phyloP scores from a whole-genome alignment of 1,140 invertebrate species.

The Drosophila lini region DNA sequence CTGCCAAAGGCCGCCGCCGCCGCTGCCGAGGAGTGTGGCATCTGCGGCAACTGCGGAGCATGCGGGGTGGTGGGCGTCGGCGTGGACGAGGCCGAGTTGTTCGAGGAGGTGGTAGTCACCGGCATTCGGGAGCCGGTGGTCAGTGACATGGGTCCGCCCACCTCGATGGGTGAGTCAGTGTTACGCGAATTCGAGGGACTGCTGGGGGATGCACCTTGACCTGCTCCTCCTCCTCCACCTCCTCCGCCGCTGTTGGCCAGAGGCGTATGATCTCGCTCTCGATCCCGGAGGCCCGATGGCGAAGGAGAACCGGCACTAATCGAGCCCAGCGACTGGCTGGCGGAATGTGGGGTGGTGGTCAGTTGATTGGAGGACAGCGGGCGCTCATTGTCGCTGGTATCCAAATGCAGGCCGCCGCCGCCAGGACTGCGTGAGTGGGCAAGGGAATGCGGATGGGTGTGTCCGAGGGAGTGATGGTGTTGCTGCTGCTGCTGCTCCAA shows the following conservation, averaged over 20 bases:
- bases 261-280: slow-evolving; percentile 69
- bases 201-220: slow-evolving; percentile 20
- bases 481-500: slow-evolving; percentile 43
- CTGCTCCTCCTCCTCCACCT: neutral
- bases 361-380: slow-evolving; percentile 79
- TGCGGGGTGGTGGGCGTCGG: slow-evolving; percentile 70
- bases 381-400: slow-evolving; percentile 80
- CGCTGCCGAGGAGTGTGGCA: slow-evolving; percentile 61
- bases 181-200: slow-evolving; percentile 78
- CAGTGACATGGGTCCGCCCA: slow-evolving; percentile 83
- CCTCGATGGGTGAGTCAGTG: slow-evolving; percentile 84
- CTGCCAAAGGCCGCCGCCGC: slow-evolving; percentile 74
- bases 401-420: slow-evolving; percentile 57
- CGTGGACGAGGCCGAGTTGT: slow-evolving; percentile 71
- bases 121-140: slow-evolving; percentile 67
- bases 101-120: slow-evolving; percentile 54
- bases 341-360: slow-evolving; percentile 73
- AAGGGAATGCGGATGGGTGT: slow-evolving; percentile 19
- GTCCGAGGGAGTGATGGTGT: slow-evolving; percentile 35
- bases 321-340: slow-evolving; percentile 82
- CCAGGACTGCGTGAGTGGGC: slow-evolving; percentile 68
- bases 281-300: slow-evolving; percentile 68
- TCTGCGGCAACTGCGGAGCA: slow-evolving; percentile 59
- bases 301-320: slow-evolving; percentile 83
- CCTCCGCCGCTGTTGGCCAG: slow-evolving; percentile 33